Evolutionary conservation across 2,888 invertebrate genomes (phyloP), one percentile per base, ranked within the genome.

Genomic region (Rugalucina vietnamica): DNA sequence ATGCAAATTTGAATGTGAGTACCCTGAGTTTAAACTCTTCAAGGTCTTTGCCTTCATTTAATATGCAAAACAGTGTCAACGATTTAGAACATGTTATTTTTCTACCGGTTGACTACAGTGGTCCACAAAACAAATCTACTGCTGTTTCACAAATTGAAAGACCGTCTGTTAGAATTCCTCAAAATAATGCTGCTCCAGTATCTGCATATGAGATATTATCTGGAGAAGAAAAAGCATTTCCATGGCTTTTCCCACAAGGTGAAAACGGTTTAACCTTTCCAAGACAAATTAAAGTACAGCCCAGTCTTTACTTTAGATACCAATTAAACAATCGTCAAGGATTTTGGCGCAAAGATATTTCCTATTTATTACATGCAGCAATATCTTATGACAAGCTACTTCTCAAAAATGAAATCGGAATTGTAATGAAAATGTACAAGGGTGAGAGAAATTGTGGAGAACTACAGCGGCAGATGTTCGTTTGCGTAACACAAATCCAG

Each of bases 201-300:
- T n/a, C 5, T 32, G 34, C 21, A 34, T 65, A 34, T 65, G 34
- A 65, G 4, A 32, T 65, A 12, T 4, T 34, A 18, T 24, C 27
- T 74, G 70, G 49, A 27, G 77, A 77, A n/a, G 77, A 77, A 32
- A 3, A 5, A 24, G 77, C 77, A 69, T 77, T 77, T 49, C 69
- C 77, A n/a, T 69, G 69, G 77, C 24, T 77, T 12, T 77, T 69
- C 36, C 77, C 77, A 27, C 1, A 43, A 21, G 77, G 70, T 1
- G 70, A 69, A 49, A 43, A 69, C 49, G 77, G 77, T 32, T 77
- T 77, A 5, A 39, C 32, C 1, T 43, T 12, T 49, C 12, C 2
- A 1, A 39, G 77, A 21, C 5, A 14, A 10, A 1, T 27, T 14
- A 69, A 70, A 49, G 1, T 70, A n/a, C 8, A 36, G 18, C 50